Percentiles rank a stretch among this genome's conserved stretches.
phyloP scores from a whole-genome alignment of 2,888 invertebrate genomes.

The Acleris cristana region DNA sequence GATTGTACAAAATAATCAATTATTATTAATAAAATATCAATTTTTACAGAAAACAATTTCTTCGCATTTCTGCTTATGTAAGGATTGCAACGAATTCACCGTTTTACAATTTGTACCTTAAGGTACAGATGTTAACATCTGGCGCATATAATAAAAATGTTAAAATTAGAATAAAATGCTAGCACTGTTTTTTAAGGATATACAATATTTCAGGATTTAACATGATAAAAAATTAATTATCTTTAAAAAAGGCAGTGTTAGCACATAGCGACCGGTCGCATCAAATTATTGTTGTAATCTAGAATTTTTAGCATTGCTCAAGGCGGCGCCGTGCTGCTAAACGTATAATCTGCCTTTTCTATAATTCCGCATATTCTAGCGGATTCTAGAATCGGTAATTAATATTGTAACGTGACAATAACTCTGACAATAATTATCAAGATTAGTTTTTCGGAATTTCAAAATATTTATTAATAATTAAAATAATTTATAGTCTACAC shows the following conservation, averaged over 20 bases:
- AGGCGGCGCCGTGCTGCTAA: too few species aligned
- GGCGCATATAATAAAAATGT: not conserved
- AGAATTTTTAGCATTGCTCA: too few species aligned
- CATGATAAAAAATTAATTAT: too few species aligned
- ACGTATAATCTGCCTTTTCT: not conserved
- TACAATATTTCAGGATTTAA: too few species aligned
- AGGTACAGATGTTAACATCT: too few species aligned
- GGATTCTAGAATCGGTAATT: not conserved
- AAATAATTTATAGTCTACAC: slow-evolving; percentile 40
- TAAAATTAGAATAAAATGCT: slow-evolving; percentile 3
- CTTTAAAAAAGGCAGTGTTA: too few species aligned
- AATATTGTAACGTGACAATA: slow-evolving; percentile 23
- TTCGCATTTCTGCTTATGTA: slow-evolving; percentile 22
- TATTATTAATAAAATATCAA: slow-evolving; percentile 42
- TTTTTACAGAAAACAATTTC: slow-evolving; percentile 25
- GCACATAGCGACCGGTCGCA: too few species aligned
- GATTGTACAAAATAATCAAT: slow-evolving; percentile 68
- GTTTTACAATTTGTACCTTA: slow-evolving; percentile 9
- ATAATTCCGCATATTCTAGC: not conserved
- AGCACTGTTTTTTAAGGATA: slow-evolving; percentile 6
- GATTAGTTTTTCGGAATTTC: slow-evolving; percentile 17
- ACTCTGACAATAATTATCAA: slow-evolving; percentile 44
- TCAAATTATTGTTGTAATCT: too few species aligned
- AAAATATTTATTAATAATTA: slow-evolving; percentile 22
- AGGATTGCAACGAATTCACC: slow-evolving; percentile 27